These are phyloP conservation scores for Drosophila nigrodunni DNA, from an alignment of 1,140 invertebrate genomes.

Conservation along the genomic window DNA sequence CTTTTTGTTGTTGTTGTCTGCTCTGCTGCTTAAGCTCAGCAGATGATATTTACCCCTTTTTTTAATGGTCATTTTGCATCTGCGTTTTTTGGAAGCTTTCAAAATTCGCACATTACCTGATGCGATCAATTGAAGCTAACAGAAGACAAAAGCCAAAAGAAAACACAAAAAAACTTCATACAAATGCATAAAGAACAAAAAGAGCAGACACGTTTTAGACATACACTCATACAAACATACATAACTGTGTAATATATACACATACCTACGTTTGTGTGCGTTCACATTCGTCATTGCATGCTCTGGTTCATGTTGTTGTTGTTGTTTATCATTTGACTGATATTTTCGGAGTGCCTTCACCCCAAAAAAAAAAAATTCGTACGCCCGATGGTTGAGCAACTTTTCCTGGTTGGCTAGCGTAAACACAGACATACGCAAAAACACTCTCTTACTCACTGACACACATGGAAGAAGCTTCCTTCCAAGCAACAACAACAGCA, in stretches of 20 bases:
- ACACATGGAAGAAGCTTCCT: constrained; percentile 52
- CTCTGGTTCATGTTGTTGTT: constrained; percentile 50
- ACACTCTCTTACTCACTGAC: constrained; percentile 17
- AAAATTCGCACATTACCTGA: constrained; percentile 63
- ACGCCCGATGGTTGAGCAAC: constrained; percentile 58
- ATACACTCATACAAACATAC: background rate
- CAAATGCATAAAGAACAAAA: constrained; percentile 3
- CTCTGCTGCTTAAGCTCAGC: background rate
- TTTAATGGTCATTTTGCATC: constrained; percentile 36
- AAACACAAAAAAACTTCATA: constrained; percentile 19
- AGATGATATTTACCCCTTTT: constrained; percentile 31
- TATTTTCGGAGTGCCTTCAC: constrained; percentile 80
- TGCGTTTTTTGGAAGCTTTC: constrained; percentile 37
- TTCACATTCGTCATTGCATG: constrained; percentile 67
- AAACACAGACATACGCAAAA: constrained; percentile 18
- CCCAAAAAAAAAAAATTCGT: constrained; percentile 54
- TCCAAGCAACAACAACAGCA: constrained; percentile 27
- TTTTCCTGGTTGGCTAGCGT: constrained; percentile 69
- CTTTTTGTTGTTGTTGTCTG: constrained; percentile 5
- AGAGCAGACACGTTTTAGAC: constrained; percentile 28
- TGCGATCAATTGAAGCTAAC: constrained; percentile 62
- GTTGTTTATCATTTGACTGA: constrained; percentile 77
- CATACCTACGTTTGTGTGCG: background rate
- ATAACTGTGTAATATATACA: background rate
- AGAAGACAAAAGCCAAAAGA: constrained; percentile 52